Evolutionary conservation across 2,888 invertebrate species (phyloP).

Genomic region (Cyaniris semiargus): DNA sequence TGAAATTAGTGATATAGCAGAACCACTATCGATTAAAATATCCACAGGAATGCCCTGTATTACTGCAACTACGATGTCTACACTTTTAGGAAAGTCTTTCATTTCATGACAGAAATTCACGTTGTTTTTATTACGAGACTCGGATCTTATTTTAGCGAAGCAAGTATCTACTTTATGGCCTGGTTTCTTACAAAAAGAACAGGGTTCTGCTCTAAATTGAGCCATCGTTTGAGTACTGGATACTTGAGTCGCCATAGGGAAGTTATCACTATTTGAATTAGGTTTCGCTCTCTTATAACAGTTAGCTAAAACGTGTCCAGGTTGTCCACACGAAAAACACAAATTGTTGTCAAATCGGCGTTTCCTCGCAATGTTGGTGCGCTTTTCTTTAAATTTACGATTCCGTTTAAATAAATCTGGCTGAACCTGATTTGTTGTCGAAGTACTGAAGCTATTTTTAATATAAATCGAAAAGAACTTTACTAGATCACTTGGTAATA

Average conservation of each 20-base stretch:
- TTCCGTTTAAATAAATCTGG: background rate
- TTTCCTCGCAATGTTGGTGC: conserved; percentile 17
- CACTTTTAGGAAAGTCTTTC: background rate
- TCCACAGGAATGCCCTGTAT: conserved; percentile 32
- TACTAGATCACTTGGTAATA: conserved; percentile 16
- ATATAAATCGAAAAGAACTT: conserved; percentile 8
- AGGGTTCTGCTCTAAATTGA: too few species aligned
- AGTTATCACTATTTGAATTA: background rate
- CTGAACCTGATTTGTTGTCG: conserved; percentile 15
- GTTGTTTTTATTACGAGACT: too few species aligned
- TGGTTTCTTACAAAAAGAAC: too few species aligned
- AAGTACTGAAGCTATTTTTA: conserved; percentile 9
- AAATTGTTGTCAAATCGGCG: conserved; percentile 31
- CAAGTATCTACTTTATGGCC: too few species aligned
- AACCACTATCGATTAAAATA: conserved; percentile 34
- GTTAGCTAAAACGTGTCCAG: conserved; percentile 32
- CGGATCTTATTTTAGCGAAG: too few species aligned
- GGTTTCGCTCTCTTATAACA: conserved; percentile 31
- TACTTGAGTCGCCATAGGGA: conserved; percentile 1
- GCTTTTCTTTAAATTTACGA: background rate
- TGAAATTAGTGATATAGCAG: conserved; percentile 40
- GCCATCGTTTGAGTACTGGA: background rate
- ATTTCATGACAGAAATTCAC: too few species aligned
- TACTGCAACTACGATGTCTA: conserved; percentile 27
- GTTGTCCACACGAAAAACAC: conserved; percentile 37